Base-by-base conservation (phyloP, 2,888 invertebrate genomes). In the Drosophila demipolita region DNA sequence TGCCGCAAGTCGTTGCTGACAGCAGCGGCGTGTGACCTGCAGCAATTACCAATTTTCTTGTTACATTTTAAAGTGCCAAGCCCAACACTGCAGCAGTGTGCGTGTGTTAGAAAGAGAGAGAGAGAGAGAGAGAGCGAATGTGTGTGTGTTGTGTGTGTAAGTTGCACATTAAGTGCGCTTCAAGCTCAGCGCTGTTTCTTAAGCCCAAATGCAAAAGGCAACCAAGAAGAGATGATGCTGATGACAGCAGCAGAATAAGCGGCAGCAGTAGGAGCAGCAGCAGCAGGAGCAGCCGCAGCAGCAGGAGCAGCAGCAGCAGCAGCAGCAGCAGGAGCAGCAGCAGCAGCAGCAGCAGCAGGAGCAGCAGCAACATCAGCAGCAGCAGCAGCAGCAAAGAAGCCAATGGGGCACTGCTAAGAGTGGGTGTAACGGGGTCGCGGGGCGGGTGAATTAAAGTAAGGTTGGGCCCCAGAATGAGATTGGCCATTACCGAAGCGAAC, bases 41-140 rank as follows among this genome's bases (percentile, higher is more conserved):
- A 77, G 84, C 87, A 87, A 87, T 87, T 87, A 87, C 89, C 87
- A 87, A 87, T 89, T 88, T 86, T 79, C 82, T 82, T 82, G 83
- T 80, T 79, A 76, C 83, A 79, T 66, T 85, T 82, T 78, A 80
- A 85, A 82, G 80, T 62, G 71, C 67, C 73, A 32, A 45, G 45
- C 23, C 45, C 23, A 45, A 15, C 45, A 11, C 45, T 54, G 29
- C 38, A 20, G 3, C 8, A 29, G 7, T n/a, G 29, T 15, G 35
- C 9, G 23, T n/a, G 12, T 32, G 50, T 17, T 12, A 8, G 32
- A n/a, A n/a, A 20, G 40, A 11, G 35, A 11, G 36, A 15, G 33
- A 23, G 23, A 23, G 23, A 23, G 23, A 15, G 40, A 17, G n/a
- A 12, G 11, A 1, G 12, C 4, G 11, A 17, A 15, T 48, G n/a